Evolutionary conservation across 2,888 invertebrate species (phyloP), one percentile per base, ranked within the genome.

Genomic region (Reticulitermes lucifugus): DNA sequence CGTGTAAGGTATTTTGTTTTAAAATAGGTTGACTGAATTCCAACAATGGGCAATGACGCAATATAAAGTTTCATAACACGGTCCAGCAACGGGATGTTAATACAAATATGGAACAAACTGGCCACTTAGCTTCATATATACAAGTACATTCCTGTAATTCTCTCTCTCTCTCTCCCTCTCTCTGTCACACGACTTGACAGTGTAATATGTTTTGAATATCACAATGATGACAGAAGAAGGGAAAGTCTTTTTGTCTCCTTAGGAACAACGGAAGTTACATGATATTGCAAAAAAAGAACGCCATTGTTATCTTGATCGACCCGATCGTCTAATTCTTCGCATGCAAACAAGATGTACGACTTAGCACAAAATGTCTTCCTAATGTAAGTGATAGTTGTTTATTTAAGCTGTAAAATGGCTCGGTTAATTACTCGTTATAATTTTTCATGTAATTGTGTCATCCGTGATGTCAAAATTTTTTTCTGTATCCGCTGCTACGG

Each of bases 1-100:
- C 7, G n/a, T 25, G 65, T 65, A n/a, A 12, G 9, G 9, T n/a
- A 65, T 22, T 21, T 51, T 60, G 7, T 65, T 65, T 0, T 25
- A n/a, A 65, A 65, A 65, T 41, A 41, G 73, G 35, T 73, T 73
- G 35, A 73, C 41, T 41, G 73, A 41, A 73, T 73, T 35, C 35
- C 41, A 73, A 73, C 73, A 73, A 73, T 73, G 35, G 73, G 6
- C 73, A 73, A 22, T 35, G 73, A 73, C 41, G 73, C 73, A 73
- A 73, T 73, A 21, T 7, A 41, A 4, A 22, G 21, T 73, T 29
- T 29, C 41, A 41, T 73, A 73, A 73, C 35, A 7, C 21, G 14
- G 21, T 41, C 41, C 73, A 73, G 21, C 22, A 29, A 41, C 41
- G 71, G 46, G 46, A 46, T 25, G n/a, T 71, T 71, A 71, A 71